Conservation (phyloP, 2,797 vertebrate species). For the Lepus oiostolus region DNA sequence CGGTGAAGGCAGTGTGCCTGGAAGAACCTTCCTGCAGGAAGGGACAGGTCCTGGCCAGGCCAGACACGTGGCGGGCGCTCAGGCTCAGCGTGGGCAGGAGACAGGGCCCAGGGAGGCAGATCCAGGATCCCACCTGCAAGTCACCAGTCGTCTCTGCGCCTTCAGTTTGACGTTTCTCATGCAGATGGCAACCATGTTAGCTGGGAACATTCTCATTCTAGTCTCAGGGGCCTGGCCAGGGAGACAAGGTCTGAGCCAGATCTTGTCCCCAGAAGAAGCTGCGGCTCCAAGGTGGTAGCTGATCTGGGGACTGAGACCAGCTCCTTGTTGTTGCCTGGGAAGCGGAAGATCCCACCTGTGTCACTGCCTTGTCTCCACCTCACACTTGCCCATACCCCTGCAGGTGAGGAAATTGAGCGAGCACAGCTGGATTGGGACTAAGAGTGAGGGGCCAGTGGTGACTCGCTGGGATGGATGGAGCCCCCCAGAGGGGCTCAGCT, state of each 20-base stretch:
- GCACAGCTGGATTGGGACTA: background rate
- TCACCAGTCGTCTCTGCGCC: background rate
- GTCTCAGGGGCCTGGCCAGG: background rate
- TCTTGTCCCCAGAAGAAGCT: conserved; percentile 17
- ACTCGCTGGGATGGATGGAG: background rate
- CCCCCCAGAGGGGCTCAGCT: background rate
- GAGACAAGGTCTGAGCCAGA: background rate
- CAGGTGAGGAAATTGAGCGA: background rate
- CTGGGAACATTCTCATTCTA: background rate
- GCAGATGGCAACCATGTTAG: background rate
- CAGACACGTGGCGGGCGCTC: background rate
- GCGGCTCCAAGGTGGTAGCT: background rate
- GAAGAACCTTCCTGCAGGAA: background rate
- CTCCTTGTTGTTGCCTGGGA: background rate
- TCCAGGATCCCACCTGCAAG: background rate
- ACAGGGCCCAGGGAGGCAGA: background rate
- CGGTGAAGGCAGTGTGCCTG: background rate
- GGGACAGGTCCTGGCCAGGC: background rate
- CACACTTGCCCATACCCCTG: background rate
- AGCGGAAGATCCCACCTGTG: background rate
- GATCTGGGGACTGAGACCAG: background rate
- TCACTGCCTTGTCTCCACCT: too few relatives aligned
- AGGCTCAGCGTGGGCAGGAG: background rate
- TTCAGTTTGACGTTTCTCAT: background rate
- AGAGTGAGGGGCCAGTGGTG: background rate